A percentile compares a stretch with the other conserved stretches of the same genome.
Evolutionary conservation across 37 sponge, comb jelly and placozoan species (phyloP).

Genomic region (Crambe crambe): DNA sequence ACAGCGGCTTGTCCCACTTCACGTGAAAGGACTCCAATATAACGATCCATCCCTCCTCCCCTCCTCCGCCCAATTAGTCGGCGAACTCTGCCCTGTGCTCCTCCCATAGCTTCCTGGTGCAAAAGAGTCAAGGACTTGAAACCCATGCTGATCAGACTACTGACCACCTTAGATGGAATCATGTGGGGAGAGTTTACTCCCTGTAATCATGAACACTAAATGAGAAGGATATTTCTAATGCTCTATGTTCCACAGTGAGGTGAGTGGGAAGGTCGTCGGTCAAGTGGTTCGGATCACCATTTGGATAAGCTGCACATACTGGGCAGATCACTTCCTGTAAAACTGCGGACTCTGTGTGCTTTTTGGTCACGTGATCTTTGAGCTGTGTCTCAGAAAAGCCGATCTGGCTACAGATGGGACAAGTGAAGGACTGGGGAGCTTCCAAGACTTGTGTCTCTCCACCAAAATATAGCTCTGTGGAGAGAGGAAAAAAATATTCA

Average conservation of each 20-base stretch:
- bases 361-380: constrained; percentile 79
- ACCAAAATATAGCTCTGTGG: constrained; percentile 80
- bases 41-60: constrained; percentile 50
- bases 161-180: neutral
- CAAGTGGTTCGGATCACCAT: constrained; percentile 77
- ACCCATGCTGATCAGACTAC: neutral
- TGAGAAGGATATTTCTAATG: constrained; percentile 57
- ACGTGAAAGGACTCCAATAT: constrained; percentile 23
- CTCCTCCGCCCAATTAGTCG: constrained; percentile 57
- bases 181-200: neutral
- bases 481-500: no score
- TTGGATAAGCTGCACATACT: constrained; percentile 85
- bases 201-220: neutral
- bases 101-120: constrained; percentile 20
- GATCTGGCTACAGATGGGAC: constrained; percentile 81
- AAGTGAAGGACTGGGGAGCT: constrained; percentile 83
- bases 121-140: constrained; percentile 25
- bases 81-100: constrained; percentile 47
- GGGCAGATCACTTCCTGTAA: constrained; percentile 81
- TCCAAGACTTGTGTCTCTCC: constrained; percentile 77
- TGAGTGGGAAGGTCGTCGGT: constrained; percentile 84
- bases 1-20: constrained; percentile 17
- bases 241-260: constrained; percentile 81
- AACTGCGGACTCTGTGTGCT: constrained; percentile 50
- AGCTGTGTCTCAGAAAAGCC: constrained; percentile 86